Percentiles rank a stretch among this genome's conserved stretches.
Conservation (phyloP, 64 coral and sea anemone species). For the Trachythela sp. region DNA sequence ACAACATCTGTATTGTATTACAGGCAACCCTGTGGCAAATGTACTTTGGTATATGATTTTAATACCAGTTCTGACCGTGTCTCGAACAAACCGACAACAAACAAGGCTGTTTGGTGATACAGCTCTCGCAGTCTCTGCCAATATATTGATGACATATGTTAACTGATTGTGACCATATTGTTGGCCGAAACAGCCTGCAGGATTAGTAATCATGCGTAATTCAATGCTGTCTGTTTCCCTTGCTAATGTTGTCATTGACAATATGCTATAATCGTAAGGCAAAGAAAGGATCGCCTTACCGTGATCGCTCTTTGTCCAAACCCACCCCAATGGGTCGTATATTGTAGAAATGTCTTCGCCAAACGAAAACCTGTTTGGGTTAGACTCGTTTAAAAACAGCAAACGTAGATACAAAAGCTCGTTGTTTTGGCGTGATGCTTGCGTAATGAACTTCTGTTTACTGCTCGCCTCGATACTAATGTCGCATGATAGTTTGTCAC, state of each 20-base stretch:
- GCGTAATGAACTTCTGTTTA: background rate
- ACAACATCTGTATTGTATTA: background rate
- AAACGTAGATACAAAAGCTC: slow-evolving; percentile 1
- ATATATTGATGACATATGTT: background rate
- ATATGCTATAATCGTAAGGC: background rate
- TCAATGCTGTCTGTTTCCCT: background rate
- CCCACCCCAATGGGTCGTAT: background rate
- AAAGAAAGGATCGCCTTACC: background rate
- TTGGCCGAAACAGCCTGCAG: background rate
- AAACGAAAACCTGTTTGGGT: background rate
- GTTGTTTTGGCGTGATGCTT: background rate
- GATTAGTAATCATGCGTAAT: background rate
- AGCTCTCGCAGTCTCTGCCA: background rate
- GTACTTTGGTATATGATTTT: background rate
- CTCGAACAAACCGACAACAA: background rate
- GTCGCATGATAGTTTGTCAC: background rate
- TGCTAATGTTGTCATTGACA: background rate
- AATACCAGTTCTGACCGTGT: background rate
- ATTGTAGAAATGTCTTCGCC: background rate
- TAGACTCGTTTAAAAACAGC: background rate
- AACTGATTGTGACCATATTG: background rate
- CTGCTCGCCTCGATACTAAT: background rate
- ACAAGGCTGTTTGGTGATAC: background rate
- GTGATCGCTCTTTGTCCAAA: background rate
- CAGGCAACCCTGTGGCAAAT: background rate